These are phyloP conservation scores for Butorides virescens DNA, from an alignment of 2,113 vertebrate genomes.

Conservation along the genomic window DNA sequence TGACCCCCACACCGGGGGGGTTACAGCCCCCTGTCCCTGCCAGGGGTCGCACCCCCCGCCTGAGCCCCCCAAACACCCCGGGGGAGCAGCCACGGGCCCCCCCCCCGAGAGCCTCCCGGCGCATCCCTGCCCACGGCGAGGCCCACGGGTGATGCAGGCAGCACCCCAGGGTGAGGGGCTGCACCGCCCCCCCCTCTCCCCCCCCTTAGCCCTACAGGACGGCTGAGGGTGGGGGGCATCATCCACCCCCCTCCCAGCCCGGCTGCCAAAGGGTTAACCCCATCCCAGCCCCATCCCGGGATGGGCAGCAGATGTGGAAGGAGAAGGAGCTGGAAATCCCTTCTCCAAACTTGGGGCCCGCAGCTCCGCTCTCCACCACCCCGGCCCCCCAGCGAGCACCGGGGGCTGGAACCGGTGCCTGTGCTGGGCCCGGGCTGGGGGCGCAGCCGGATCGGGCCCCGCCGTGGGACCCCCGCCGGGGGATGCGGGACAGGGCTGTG, in stretches of 20 bases:
- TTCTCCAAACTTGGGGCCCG: neutral
- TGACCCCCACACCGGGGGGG: neutral
- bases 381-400: neutral
- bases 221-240: neutral
- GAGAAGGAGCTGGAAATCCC: neutral
- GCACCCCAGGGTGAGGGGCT: neutral
- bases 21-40: neutral
- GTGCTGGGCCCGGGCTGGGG: neutral
- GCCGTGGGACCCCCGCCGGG: fast-evolving
- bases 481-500: fast-evolving
- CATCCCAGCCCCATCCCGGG: neutral
- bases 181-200: no score
- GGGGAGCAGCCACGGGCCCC: fast-evolving
- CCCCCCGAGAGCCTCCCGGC: fast-evolving
- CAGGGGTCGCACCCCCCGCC: fast-evolving
- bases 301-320: neutral
- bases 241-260: no score
- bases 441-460: neutral
- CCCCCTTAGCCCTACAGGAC: fast-evolving
- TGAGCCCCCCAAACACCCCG: neutral
- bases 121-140: neutral
- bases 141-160: neutral
- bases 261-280: neutral
- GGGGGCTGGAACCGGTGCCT: neutral
- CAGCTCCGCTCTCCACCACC: neutral